Evolutionary conservation across 2,888 invertebrate genomes (phyloP).

Genomic region (Allolobophora icterica): DNA sequence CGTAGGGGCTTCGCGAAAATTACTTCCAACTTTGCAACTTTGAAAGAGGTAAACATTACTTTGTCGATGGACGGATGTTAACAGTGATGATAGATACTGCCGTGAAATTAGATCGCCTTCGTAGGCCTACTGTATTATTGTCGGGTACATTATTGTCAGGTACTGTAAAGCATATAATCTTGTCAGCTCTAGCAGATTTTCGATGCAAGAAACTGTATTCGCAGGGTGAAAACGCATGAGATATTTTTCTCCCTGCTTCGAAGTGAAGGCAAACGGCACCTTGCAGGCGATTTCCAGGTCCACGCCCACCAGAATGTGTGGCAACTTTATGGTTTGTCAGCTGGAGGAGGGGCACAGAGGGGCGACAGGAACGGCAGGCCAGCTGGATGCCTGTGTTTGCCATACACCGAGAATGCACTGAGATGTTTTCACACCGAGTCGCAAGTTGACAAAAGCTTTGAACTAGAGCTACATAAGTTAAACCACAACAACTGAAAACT

Average conservation of each 20-base stretch:
- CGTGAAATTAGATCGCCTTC: neutral
- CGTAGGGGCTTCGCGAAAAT: too few species aligned
- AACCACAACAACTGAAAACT: too few species aligned
- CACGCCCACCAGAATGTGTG: neutral
- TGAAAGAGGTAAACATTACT: neutral
- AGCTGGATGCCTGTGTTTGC: too few species aligned
- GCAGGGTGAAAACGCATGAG: neutral
- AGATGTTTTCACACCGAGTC: too few species aligned
- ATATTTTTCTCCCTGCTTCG: neutral
- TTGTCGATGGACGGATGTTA: neutral
- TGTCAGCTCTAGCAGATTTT: neutral
- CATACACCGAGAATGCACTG: too few species aligned
- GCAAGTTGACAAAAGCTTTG: too few species aligned
- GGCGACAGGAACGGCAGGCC: too few species aligned
- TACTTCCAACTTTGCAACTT: neutral
- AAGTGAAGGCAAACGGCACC: neutral
- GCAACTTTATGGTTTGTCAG: neutral
- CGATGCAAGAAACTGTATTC: neutral
- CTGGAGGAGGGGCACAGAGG: too few species aligned
- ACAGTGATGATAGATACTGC: neutral
- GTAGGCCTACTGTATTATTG: neutral
- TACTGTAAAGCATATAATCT: neutral
- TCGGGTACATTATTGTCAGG: neutral
- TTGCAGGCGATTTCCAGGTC: neutral
- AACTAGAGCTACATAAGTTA: too few species aligned